Evolutionary conservation across 1,140 invertebrate genomes (phyloP).

Genomic region (Centruroides vittatus): DNA sequence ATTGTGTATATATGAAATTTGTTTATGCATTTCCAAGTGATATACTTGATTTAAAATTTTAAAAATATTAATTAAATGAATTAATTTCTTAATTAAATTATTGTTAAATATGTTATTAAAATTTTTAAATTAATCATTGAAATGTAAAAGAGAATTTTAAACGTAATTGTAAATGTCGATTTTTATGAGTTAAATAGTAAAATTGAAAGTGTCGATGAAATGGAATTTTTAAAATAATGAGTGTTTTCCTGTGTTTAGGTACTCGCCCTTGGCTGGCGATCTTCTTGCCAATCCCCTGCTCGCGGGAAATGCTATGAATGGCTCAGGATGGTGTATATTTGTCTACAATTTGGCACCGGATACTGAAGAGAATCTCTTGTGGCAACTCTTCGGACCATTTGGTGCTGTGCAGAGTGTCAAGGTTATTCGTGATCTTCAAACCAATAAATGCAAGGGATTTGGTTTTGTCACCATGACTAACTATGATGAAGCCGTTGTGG

Average conservation of each 20-base stretch:
- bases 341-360: constrained; percentile 97
- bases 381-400: constrained; percentile 98
- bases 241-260: constrained; percentile 57
- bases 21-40: too few species aligned
- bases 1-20: too few species aligned
- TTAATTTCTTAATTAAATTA: too few species aligned
- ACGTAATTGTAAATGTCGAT: constrained; percentile 1
- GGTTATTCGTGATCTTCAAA: constrained; percentile 91
- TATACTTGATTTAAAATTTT: too few species aligned
- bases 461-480: constrained; percentile 99
- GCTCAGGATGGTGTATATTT: constrained; percentile 94
- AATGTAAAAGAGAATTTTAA: neutral
- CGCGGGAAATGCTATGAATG: constrained; percentile 47
- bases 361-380: constrained; percentile 94
- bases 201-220: neutral
- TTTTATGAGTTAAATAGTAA: neutral
- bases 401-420: constrained; percentile 97
- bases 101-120: too few species aligned
- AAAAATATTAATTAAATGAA: too few species aligned
- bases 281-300: constrained; percentile 67
- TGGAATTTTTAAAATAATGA: constrained; percentile 23
- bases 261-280: constrained; percentile 87
- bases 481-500: constrained; percentile 94
- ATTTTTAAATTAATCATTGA: too few species aligned
- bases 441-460: constrained; percentile 98